Evolutionary conservation across 2,888 invertebrate species (phyloP), one percentile per base, ranked within the genome.

Genomic region (Nomada ferruginata): DNA sequence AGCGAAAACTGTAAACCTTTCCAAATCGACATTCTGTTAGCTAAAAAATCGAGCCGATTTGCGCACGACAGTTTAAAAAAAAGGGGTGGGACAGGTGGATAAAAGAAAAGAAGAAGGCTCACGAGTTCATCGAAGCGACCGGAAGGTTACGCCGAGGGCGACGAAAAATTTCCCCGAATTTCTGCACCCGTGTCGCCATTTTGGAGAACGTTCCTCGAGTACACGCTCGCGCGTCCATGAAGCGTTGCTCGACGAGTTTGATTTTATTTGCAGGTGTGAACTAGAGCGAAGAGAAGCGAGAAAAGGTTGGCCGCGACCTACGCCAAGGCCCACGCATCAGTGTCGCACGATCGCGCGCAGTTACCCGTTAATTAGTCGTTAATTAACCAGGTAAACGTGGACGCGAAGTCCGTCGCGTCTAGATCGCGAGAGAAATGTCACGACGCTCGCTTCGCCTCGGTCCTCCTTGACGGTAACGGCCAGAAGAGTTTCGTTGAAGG

Each of bases 211-310:
- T 65, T 44, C 42, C 70, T 7, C 36, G 60, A 36, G 20, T 64
- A 18, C 66, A 18, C n/a, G 63, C 44, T 53, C 26, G 20, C 44
- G 47, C 63, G 29, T 63, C 66, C 63, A 42, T 15, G 52, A 20
- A 60, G 42, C 59, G 69, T 66, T 66, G 64, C 77, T 57, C 74
- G 81, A 76, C 83, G 79, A 76, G 71, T 77, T 79, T 80, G 74
- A 82, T 89, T 90, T 84, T 69, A 85, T 85, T 89, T 90, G 63
- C 90, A 90, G 90, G 86, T 90, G 87, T 86, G 83, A 89, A 83
- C 77, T 85, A 87, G 87, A 87, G 76, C 87, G 84, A 79, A 72
- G 65, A 79, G 65, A 57, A 84, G 59, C 57, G 63, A 36, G 44
- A 29, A 69, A 36, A 76, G 75, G 73, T 86, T 69, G 65, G 47